Evolutionary conservation across 1,140 invertebrate genomes (phyloP).

Genomic region (Diabrotica undecimpunctata): DNA sequence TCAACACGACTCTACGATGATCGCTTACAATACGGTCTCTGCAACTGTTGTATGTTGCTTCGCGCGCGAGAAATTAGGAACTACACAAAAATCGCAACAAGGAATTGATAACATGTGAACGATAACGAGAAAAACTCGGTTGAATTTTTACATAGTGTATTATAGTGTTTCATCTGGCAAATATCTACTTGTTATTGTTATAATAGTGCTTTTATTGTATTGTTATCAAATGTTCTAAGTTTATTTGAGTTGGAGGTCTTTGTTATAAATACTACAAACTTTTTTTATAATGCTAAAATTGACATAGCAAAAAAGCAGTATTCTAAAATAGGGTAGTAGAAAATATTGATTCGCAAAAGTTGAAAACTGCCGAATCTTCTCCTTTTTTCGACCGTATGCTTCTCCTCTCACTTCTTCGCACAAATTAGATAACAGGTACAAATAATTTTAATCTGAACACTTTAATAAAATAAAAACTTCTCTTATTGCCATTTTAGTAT

Average conservation of each 20-base stretch:
- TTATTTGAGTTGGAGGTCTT: background rate
- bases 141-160: constrained; percentile 5
- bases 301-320: constrained; percentile 26
- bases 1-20: background rate
- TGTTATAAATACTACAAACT: background rate
- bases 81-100: too few relatives aligned
- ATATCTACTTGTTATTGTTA: background rate
- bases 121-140: background rate
- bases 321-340: constrained; percentile 28
- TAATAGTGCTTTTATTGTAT: background rate
- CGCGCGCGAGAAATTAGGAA: background rate
- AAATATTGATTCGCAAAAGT: constrained; percentile 12
- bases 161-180: background rate
- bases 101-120: too few relatives aligned
- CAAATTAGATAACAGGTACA: too few relatives aligned
- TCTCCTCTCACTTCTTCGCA: too few relatives aligned
- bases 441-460: too few relatives aligned
- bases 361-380: background rate
- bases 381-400: too few relatives aligned
- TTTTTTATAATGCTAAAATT: background rate
- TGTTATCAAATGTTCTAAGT: background rate
- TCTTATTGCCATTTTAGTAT: too few relatives aligned
- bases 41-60: background rate
- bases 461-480: too few relatives aligned
- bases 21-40: background rate